Evolutionary conservation across 1,140 invertebrate genomes (phyloP).

Genomic region (Trichogramma pretiosum): DNA sequence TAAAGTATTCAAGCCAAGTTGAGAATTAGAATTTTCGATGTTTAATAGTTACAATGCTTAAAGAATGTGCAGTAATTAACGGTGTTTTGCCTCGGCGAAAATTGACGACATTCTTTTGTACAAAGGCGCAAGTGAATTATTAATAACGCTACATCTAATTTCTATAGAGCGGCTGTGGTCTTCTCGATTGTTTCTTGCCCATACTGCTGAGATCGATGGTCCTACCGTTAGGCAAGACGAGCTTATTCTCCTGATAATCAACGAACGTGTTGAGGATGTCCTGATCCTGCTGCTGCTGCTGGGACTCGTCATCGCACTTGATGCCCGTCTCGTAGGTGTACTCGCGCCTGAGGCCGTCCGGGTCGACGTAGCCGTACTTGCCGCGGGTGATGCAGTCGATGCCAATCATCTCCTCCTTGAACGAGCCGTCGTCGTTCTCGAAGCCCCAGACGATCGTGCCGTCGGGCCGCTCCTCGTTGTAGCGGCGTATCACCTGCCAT

Average conservation of each 20-base stretch:
- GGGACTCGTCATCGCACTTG: conserved; percentile 53
- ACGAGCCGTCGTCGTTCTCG: conserved; percentile 68
- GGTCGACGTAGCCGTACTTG: conserved; percentile 75
- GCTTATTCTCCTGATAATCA: conserved; percentile 62
- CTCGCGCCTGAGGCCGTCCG: conserved; percentile 64
- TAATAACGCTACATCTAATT: conserved; percentile 20
- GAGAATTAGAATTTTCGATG: too few relatives aligned
- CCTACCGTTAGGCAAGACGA: conserved; percentile 60
- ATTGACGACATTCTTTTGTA: too few relatives aligned
- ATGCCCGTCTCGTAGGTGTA: conserved; percentile 66
- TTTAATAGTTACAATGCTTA: too few relatives aligned
- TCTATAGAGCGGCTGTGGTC: conserved; percentile 42
- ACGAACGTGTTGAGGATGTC: conserved; percentile 47
- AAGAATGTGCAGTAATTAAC: too few relatives aligned
- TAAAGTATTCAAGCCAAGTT: too few relatives aligned
- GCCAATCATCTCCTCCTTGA: conserved; percentile 73
- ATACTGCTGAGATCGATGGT: conserved; percentile 58
- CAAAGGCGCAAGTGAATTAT: too few relatives aligned
- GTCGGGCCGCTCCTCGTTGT: conserved; percentile 69
- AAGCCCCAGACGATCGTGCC: conserved; percentile 80
- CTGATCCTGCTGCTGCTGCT: conserved; percentile 46
- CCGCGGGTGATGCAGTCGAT: conserved; percentile 69
- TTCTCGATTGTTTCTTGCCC: conserved; percentile 60
- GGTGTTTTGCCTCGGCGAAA: too few relatives aligned
- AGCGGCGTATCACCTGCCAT: conserved; percentile 47